Evolutionary conservation across 2,113 vertebrate species (phyloP).

Genomic region (Oreochromis niloticus): DNA sequence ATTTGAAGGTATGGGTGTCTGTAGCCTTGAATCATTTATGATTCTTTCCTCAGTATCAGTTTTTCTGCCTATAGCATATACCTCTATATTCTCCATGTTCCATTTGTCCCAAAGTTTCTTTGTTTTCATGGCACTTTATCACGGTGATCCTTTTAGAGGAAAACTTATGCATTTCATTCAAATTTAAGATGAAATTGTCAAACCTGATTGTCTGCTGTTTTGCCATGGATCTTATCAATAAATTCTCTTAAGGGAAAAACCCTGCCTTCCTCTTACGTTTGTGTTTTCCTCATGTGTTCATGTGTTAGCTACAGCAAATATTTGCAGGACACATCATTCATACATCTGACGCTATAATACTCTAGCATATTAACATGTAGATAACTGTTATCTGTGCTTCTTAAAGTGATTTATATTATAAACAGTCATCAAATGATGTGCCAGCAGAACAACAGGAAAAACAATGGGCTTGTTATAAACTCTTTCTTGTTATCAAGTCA

Average conservation of each 20-base stretch:
- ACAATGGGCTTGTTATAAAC: not conserved
- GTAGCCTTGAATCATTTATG: not conserved
- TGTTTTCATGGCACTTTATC: not conserved
- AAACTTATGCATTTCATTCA: not conserved
- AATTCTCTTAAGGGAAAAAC: slow-evolving; percentile 26
- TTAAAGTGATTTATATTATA: not conserved
- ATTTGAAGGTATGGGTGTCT: not conserved
- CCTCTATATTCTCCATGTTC: not conserved
- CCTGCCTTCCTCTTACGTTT: not conserved
- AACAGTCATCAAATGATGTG: not conserved
- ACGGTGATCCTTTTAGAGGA: not conserved
- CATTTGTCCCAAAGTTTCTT: not conserved
- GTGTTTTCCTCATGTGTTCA: not conserved
- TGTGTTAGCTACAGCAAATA: not conserved
- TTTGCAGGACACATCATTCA: not conserved
- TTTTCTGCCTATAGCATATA: not conserved
- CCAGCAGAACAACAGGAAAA: not conserved
- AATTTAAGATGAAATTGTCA: not conserved
- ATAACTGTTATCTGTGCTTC: not conserved
- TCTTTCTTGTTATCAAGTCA: not conserved
- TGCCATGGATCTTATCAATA: slow-evolving; percentile 36
- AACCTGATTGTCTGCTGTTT: slow-evolving; percentile 1
- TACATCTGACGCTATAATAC: not conserved
- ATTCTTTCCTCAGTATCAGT: not conserved
- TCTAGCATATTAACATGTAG: not conserved